Evolutionary conservation across 2,888 invertebrate species (phyloP), one percentile per base, ranked within the genome.

Genomic region (Euzetes globulus): DNA sequence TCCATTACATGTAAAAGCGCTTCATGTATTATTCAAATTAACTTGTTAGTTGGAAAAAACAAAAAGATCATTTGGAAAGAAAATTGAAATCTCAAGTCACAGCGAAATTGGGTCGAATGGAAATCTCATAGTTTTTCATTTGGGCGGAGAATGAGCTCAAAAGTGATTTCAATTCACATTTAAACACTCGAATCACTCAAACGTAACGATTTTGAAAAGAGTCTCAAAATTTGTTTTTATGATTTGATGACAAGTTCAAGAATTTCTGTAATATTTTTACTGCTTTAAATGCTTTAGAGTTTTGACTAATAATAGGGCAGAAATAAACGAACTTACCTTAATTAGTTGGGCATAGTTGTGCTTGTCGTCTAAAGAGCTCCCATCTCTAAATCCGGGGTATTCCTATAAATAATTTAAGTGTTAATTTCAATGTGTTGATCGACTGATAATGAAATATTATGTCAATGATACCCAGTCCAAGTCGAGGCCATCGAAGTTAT

Each of bases 401-500:
- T 80, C 80, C 74, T 74, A 41, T 9, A 25, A n/a, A 50, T 15
- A 22, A 74, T 41, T 7, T 25, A n/a, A 15, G 15, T 41, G n/a
- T 63, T 17, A 37, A 33, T 63, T 5, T 47, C 1, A 47, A 47
- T 17, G 1, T 68, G n/a, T 68, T 22, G 45, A 37, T 27, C n/a
- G 17, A 60, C 3, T 1, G 15, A 15, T 7, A 17, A 65, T 19
- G n/a, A 33, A 63, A 1, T 37, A 15, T 19, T 19, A 3, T 1
- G 37, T 25, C 9, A 15, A 45, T 65, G 29, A 9, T 60, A 74
- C 74, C 83, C 94, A 94, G 83, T 94, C 94, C 79, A 94, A 85
- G 83, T 95, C 94, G 50, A 95, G 85, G 1, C 94, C 94, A 83
- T 95, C 94, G 81, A 95, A 95, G 82, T 92, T 91, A 84, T 94